A percentile compares a stretch with the other conserved stretches of the same genome.
phyloP scores from a whole-genome alignment of 2,113 vertebrate genomes.

The Chaenogobius annularis region DNA sequence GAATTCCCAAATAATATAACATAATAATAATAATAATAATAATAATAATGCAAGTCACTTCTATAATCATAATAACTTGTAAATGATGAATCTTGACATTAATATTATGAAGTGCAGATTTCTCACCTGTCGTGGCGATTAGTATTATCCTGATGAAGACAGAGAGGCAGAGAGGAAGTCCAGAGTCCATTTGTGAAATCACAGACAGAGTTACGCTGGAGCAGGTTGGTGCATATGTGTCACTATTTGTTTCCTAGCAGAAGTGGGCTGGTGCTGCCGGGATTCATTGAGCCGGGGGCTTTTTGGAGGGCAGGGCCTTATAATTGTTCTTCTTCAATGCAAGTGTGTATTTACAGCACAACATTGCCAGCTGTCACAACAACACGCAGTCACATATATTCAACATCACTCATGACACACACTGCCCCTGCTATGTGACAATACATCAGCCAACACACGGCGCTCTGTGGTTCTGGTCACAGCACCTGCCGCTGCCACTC shows the following conservation, averaged over 20 bases:
- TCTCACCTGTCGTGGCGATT: conserved; percentile 63
- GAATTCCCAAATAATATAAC: background rate
- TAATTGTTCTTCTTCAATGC: conserved; percentile 57
- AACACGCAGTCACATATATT: conserved; percentile 18
- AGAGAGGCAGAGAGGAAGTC: conserved; percentile 16
- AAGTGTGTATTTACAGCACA: conserved; percentile 65
- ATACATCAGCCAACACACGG: conserved; percentile 19
- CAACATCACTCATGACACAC: conserved; percentile 14
- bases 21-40: background rate
- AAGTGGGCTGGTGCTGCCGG: conserved; percentile 16
- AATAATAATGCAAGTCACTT: background rate
- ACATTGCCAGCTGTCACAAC: conserved; percentile 71
- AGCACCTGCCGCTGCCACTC: conserved; percentile 49
- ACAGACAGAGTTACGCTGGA: conserved; percentile 25
- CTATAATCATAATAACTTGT: too few species aligned
- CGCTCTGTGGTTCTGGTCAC: conserved; percentile 1
- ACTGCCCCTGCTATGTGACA: conserved; percentile 36
- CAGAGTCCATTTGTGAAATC: conserved; percentile 53
- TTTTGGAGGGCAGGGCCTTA: conserved; percentile 22
- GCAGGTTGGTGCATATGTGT: conserved; percentile 10
- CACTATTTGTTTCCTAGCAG: conserved; percentile 38
- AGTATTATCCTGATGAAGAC: conserved; percentile 46
- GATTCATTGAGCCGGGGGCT: conserved; percentile 36
- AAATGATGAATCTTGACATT: background rate
- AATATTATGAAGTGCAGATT: background rate